Conservation (phyloP, 2,797 vertebrate genomes). For the Eutrigla gurnardus region DNA sequence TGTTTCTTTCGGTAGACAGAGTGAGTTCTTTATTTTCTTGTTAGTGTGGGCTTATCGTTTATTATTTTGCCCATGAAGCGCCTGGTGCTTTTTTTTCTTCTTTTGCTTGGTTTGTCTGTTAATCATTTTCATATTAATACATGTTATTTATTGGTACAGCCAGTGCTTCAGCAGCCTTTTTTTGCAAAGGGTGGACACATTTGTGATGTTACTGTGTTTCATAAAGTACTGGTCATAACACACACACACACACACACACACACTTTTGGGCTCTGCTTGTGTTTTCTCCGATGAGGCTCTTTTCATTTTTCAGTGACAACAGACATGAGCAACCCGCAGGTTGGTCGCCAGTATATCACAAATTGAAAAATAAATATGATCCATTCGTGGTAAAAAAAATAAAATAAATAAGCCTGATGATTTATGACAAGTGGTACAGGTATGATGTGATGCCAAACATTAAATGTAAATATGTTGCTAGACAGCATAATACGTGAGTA, state of each 20-base stretch:
- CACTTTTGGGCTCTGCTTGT: not conserved
- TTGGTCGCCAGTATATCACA: not conserved
- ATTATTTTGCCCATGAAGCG: not conserved
- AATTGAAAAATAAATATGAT: not conserved
- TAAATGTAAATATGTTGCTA: too few species aligned
- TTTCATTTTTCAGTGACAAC: too few species aligned
- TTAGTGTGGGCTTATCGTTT: not conserved
- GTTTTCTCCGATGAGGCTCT: not conserved
- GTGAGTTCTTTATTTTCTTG: not conserved
- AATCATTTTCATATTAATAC: not conserved
- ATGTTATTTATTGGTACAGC: not conserved
- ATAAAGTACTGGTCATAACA: not conserved
- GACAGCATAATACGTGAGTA: too few species aligned
- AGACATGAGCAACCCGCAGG: too few species aligned
- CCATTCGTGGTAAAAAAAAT: too few species aligned
- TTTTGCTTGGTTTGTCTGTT: conserved; percentile 7
- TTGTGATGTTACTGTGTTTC: not conserved
- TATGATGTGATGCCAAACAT: not conserved
- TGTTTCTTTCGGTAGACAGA: not conserved
- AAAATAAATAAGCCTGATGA: not conserved
- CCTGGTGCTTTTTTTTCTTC: not conserved
- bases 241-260: not conserved
- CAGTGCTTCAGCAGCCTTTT: not conserved
- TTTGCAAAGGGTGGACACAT: not conserved
- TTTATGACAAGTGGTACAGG: not conserved